Evolutionary conservation across 2,113 vertebrate species (phyloP), one percentile per base, ranked within the genome.

Genomic region (Chloroceryle aenea): DNA sequence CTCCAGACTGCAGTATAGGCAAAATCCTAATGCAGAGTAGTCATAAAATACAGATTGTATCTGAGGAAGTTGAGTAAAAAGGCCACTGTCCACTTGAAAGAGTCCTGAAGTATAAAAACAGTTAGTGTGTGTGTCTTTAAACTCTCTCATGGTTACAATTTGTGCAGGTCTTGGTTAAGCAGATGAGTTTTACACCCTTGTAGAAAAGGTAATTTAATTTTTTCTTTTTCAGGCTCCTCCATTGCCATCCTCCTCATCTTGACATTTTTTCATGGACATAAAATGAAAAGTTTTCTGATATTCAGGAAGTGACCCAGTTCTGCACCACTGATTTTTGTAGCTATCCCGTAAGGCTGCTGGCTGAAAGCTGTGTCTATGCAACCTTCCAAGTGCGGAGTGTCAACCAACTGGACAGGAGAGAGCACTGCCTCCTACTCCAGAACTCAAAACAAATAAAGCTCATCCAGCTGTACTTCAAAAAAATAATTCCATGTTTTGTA

Each of bases 341-440:
- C 99, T 98, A 98, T 98, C 98, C 98, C 98, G 95, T 98, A 98
- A 99, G 99, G 99, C 99, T 99, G 99, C 99, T 99, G 99, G 98
- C 98, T 99, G 98, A 98, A 99, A 99, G 99, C 99, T 99, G 98
- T 99, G 98, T 99, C 99, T 99, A 99, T 99, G 99, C 99, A 99
- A 99, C 98, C 99, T 99, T 98, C 98, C 98, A 98, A 98, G 98
- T 98, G 98, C 98, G 98, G 98, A 98, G 98, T 98, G 98, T 98
- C 98, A 97, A 98, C 98, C 98, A 97, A 90, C 98, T 98, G 98
- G 99, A 98, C 97, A 93, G 98, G 97, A 98, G 98, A 98, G 98
- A 98, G 96, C 96, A 76, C 97, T 98, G 98, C 98, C 96, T 98
- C 98, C 97, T 98, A 98, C 97, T 97, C 98, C 98, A 98, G 97